These are phyloP conservation scores for Drosophila tsacasi DNA, from an alignment of 1,140 invertebrate species.

Conservation along the genomic window DNA sequence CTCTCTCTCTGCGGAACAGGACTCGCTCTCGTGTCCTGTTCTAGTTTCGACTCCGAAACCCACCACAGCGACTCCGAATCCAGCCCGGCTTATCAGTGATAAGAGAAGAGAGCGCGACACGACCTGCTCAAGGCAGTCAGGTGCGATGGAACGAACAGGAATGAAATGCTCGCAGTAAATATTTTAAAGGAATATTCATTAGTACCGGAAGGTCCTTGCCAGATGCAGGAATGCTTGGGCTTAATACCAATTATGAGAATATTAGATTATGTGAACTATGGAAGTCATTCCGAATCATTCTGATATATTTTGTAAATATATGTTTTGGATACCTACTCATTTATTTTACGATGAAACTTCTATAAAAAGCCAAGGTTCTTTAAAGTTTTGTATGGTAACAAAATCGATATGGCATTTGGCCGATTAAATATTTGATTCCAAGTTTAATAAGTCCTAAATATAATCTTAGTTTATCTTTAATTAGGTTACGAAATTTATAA, in stretches of 20 bases:
- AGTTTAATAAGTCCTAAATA: no score
- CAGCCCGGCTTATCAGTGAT: conserved; percentile 65
- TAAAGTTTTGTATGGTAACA: no score
- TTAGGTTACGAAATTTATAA: no score
- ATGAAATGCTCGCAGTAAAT: neutral
- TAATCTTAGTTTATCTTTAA: no score
- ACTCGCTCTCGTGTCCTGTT: conserved; percentile 13
- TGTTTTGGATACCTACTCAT: neutral
- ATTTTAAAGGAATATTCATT: neutral
- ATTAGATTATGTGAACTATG: neutral
- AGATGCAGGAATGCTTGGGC: neutral
- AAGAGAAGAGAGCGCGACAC: conserved; percentile 51
- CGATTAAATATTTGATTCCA: no score
- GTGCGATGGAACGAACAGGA: conserved; percentile 2
- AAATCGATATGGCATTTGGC: no score
- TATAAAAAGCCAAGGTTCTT: no score
- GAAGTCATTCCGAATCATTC: neutral
- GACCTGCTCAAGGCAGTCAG: conserved; percentile 51
- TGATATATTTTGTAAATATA: neutral
- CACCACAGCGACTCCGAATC: conserved; percentile 60
- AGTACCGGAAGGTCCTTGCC: conserved; percentile 7
- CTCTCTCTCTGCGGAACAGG: neutral
- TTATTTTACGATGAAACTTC: no score
- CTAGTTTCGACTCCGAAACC: conserved; percentile 64
- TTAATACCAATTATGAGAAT: neutral